Base-by-base conservation (phyloP, 2,888 invertebrate species). In the Tetragnatha montana region DNA sequence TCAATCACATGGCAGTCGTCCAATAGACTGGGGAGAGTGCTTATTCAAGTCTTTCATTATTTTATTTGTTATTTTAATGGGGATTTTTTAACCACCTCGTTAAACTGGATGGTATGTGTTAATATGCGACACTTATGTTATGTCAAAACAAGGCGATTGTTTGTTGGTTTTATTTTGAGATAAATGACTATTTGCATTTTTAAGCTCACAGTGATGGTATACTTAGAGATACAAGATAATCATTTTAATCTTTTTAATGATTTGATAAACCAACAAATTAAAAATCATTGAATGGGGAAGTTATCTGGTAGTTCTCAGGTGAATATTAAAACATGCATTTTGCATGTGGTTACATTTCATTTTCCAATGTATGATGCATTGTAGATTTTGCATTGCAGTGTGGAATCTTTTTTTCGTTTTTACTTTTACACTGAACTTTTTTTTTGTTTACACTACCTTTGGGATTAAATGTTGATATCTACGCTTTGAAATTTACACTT, bases 161-260 rank as follows among this genome's bases (percentile, higher is more conserved):
- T 81, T 81, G 81, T 81, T 76, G 76, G 50, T 82, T 82, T 82
- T 82, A 82, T 74, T 73, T 82, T 21, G 17, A 73, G 51, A 35
- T 74, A 74, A 82, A 51, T 74, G 21, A 21, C 50, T 70, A n/a
- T 35, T 74, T 74, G 60, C 73, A 51, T 73, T 21, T 82, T 82
- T 82, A 73, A 74, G 22, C 22, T 49, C 17, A 50, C 21, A 74
- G 51, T 71, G 22, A 35, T 60, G 50, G 50, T 35, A 68, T 21
- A n/a, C 17, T n/a, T 60, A 68, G 49, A n/a, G 73, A 35, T 8
- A 51, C 50, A 21, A 12, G 21, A 19, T 73, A 51, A 51, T 22
- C 73, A 74, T 82, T 82, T 73, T 22, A 22, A 35, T 17, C 21
- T 22, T 82, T 82, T 82, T 82, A 82, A 82, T 74, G 22, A 51